Evolutionary conservation across 2,113 vertebrate genomes (phyloP).

Genomic region (Edolisoma coerulescens): DNA sequence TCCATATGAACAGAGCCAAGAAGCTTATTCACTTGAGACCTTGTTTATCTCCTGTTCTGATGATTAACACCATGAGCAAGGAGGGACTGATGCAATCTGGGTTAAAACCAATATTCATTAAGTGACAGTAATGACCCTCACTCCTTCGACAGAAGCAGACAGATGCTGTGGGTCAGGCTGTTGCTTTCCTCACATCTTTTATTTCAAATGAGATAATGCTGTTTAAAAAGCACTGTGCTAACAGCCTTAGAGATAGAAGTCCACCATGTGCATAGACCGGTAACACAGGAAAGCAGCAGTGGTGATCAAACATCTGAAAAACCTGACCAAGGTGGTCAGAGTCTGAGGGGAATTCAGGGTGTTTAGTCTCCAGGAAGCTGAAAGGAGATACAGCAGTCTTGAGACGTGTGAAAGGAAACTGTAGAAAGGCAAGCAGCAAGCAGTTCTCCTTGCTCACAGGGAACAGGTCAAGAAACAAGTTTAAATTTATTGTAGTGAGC

Average conservation of each 20-base stretch:
- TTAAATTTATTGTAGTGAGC: not conserved
- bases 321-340: not conserved
- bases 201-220: not conserved
- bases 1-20: not conserved
- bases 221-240: not conserved
- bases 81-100: not conserved
- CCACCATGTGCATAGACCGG: not conserved
- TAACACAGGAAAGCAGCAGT: not conserved
- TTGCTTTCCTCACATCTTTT: not conserved
- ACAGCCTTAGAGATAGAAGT: not conserved
- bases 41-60: conserved; percentile 34
- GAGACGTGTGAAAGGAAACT: not conserved
- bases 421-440: not conserved
- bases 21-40: conserved; percentile 35
- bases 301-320: not conserved
- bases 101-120: conserved; percentile 26
- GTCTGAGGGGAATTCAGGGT: not conserved
- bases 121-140: not conserved
- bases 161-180: not conserved
- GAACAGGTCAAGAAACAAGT: not conserved
- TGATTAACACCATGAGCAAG: conserved; percentile 22
- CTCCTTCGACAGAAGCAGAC: not conserved
- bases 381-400: not conserved
- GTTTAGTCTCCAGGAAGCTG: not conserved
- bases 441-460: not conserved